phyloP scores from a whole-genome alignment of 2,888 invertebrate species.

The Pomacea canaliculata region DNA sequence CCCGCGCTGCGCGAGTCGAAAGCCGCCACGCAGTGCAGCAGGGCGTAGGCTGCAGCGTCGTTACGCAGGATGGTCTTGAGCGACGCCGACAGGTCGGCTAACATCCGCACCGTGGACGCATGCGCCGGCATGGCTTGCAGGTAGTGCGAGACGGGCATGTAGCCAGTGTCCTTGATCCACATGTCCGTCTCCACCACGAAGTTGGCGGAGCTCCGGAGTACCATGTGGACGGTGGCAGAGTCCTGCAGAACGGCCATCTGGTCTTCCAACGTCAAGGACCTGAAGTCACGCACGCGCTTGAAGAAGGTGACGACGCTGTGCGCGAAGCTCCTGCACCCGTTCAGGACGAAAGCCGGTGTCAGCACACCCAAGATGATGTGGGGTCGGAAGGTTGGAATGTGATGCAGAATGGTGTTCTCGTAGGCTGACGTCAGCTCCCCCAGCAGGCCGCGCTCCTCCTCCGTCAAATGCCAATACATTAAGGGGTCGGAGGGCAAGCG shows the following conservation, averaged over 20 bases:
- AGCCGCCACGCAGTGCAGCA: slow-evolving; percentile 66
- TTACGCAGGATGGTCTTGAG: slow-evolving; percentile 73
- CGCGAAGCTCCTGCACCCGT: slow-evolving; percentile 86
- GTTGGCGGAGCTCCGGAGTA: slow-evolving; percentile 90
- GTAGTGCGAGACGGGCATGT: slow-evolving; percentile 83
- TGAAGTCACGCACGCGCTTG: slow-evolving; percentile 80
- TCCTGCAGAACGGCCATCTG: slow-evolving; percentile 10
- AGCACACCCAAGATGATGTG: no score
- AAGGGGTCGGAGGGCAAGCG: slow-evolving; percentile 39
- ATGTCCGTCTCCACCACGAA: slow-evolving; percentile 89
- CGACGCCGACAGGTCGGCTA: slow-evolving; percentile 37
- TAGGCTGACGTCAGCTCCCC: slow-evolving; percentile 37
- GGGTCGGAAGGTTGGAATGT: not conserved
- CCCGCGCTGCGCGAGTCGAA: slow-evolving; percentile 5
- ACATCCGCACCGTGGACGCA: slow-evolving; percentile 58
- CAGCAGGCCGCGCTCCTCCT: slow-evolving; percentile 41
- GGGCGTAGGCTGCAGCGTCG: slow-evolving; percentile 90
- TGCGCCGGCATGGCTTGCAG: slow-evolving; percentile 43
- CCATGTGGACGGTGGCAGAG: slow-evolving; percentile 73
- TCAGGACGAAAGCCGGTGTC: slow-evolving; percentile 69
- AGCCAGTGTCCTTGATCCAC: slow-evolving; percentile 76
- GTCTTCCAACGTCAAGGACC: slow-evolving; percentile 79
- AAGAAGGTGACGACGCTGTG: slow-evolving; percentile 79
- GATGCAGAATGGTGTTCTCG: slow-evolving; percentile 16
- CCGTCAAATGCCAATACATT: slow-evolving; percentile 40